phyloP scores from a whole-genome alignment of 2,797 vertebrate genomes.

The Gambusia yucatana region DNA sequence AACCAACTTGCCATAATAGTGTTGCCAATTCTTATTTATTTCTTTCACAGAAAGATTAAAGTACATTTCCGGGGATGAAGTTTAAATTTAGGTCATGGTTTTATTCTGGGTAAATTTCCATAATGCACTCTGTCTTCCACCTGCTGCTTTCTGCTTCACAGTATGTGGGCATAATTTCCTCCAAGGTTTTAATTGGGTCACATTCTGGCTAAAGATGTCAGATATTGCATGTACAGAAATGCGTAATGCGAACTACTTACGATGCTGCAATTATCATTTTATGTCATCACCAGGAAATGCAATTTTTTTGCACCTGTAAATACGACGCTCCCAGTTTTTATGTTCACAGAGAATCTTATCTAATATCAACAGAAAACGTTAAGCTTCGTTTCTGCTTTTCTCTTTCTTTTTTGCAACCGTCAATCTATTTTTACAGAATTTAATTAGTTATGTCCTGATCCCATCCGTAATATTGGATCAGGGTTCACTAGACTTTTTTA shows the following conservation, averaged over 20 bases:
- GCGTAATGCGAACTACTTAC: conserved; percentile 35
- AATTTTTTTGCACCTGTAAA: conserved; percentile 38
- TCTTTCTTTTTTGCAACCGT: conserved; percentile 1
- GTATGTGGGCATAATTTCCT: conserved; percentile 61
- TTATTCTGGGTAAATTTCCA: conserved; percentile 41
- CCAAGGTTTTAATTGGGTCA: conserved; percentile 66
- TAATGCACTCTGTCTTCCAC: conserved; percentile 42
- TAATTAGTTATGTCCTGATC: background rate
- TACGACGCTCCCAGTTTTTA: background rate
- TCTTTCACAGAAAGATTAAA: conserved; percentile 12
- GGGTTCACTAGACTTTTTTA: background rate
- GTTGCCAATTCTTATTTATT: conserved; percentile 9
- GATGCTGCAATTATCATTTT: conserved; percentile 24
- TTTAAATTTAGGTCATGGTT: conserved; percentile 47
- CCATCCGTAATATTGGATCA: background rate
- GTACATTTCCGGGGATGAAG: conserved; percentile 12
- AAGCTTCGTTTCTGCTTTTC: background rate
- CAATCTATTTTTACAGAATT: background rate
- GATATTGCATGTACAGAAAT: conserved; percentile 37
- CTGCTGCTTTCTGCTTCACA: conserved; percentile 69
- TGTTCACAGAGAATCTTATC: background rate
- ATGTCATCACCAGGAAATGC: conserved; percentile 52
- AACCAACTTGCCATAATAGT: conserved; percentile 14
- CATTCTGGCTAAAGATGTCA: conserved; percentile 51
- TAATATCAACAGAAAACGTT: background rate